These are phyloP conservation scores for honey bee (Apis mellifera) DNA, from an alignment of 1,140 invertebrate species.

Conservation along the genomic window Amel_HAv3.1 CM009937.2:1668501-1669000, in stretches of 20 bases:
- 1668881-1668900: conserved; percentile 15
- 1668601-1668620: too few species aligned
- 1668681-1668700: too few species aligned
- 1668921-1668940: neutral
- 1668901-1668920: neutral
- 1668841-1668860: neutral
- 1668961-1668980: too few species aligned
- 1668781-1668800: conserved; percentile 15
- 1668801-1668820: neutral
- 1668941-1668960: conserved; percentile 33
- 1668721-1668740: neutral
- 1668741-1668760: conserved; percentile 2
- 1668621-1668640: too few species aligned
- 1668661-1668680: too few species aligned
- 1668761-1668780: conserved; percentile 15
- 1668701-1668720: neutral
- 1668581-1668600: too few species aligned
- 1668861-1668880: conserved; percentile 7
- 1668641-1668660: too few species aligned
- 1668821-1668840: neutral
- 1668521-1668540: too few species aligned
- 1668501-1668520: too few species aligned
- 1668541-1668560: too few species aligned
- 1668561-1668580: too few species aligned
- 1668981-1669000: neutral